A percentile compares a stretch with the other conserved stretches of the same genome.
These are phyloP conservation scores for Ophiodon elongatus DNA, from an alignment of 2,113 vertebrate genomes.

Conservation along the genomic window DNA sequence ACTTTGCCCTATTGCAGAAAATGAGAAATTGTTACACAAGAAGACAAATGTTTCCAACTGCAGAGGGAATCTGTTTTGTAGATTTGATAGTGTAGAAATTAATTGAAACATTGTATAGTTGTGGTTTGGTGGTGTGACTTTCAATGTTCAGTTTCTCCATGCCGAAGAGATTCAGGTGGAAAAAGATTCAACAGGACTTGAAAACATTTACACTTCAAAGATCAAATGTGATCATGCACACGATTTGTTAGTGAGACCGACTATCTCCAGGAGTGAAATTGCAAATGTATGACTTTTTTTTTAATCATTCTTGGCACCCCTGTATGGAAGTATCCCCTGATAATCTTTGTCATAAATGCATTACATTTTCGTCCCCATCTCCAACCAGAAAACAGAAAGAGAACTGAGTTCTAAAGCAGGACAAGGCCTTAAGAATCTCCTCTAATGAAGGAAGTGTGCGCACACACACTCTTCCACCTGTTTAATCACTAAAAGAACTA, in stretches of 20 bases:
- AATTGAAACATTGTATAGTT: not conserved
- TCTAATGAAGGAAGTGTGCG: not conserved
- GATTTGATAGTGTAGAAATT: not conserved
- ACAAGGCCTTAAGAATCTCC: not conserved
- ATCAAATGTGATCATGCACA: not conserved
- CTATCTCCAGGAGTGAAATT: not conserved
- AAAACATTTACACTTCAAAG: not conserved
- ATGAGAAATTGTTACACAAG: not conserved
- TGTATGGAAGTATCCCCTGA: not conserved
- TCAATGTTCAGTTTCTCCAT: not conserved
- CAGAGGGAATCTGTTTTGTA: not conserved
- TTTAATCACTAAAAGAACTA: not conserved
- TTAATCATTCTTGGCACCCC: no score
- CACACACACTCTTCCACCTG: not conserved
- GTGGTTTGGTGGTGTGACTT: not conserved
- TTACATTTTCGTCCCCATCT: not conserved
- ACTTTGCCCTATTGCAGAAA: not conserved
- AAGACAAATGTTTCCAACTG: not conserved
- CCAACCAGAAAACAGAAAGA: not conserved
- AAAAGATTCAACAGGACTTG: not conserved
- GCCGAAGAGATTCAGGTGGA: not conserved
- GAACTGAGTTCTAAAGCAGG: not conserved
- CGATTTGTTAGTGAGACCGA: not conserved
- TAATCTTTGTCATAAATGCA: not conserved
- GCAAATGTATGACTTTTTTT: not conserved